Evolutionary conservation across 1,140 invertebrate species (phyloP), one percentile per base, ranked within the genome.

Genomic region (Drosophila ercepeae): DNA sequence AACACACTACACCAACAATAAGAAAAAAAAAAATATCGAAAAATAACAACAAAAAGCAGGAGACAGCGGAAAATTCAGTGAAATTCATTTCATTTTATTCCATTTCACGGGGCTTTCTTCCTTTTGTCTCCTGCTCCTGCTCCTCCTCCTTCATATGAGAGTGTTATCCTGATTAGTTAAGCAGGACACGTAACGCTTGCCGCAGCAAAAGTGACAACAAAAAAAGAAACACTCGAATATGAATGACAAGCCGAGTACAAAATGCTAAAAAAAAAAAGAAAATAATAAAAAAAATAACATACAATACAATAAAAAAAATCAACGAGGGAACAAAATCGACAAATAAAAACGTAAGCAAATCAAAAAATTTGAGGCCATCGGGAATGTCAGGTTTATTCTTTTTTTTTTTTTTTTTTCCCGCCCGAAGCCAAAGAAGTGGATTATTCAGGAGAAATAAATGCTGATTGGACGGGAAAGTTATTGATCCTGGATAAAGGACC

Each of bases 151-250:
- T 16, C 4, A 9, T 21, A 14, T 16, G 27, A 19, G n/a, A n/a
- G 29, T 25, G 46, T 32, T 46, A 39, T 48, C 53, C 70, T 83
- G 78, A 86, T 86, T 86, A 79, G 81, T 58, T 71, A 86, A 79
- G 50, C 81, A 76, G 68, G 59, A 79, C 81, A 86, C 81, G 81
- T 86, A 86, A 70, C 64, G 81, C 81, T 63, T 76, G 69, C 61
- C 81, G 70, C 75, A 79, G 76, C 82, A 81, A 86, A 68, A 77
- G 64, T 42, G 53, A 74, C 67, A 75, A 75, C 79, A 82, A n/a
- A 23, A 29, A 50, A 16, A 19, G 25, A 63, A 65, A 25, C 58
- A 32, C 55, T 86, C 75, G 76, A 86, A 86, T 86, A 86, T 86
- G 81, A 78, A 67, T 77, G 55, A 50, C 55, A 71, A 71, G 53